phyloP scores from a whole-genome alignment of 2,113 vertebrate species.

The Rhabdornis inornatus region DNA sequence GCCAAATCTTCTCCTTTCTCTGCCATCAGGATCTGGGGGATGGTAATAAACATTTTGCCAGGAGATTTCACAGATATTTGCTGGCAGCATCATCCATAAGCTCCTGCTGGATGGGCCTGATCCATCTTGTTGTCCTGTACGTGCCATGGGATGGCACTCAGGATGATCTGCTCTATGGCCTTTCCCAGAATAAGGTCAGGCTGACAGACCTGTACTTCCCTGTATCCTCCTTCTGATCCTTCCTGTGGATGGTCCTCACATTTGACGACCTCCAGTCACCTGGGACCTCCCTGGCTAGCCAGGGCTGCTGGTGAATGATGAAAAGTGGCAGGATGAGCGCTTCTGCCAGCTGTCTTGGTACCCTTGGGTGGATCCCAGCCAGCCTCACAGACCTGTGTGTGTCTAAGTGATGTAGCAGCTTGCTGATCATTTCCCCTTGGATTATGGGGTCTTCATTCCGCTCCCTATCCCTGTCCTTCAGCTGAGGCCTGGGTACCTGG shows the following conservation, averaged over 20 bases:
- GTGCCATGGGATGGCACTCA: not conserved
- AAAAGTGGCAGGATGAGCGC: not conserved
- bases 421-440: not conserved
- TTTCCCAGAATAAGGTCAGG: not conserved
- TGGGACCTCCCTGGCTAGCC: not conserved
- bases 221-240: rapidly evolving
- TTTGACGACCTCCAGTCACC: not conserved
- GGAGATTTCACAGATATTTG: not conserved
- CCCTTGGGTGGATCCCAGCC: not conserved
- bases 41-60: not conserved
- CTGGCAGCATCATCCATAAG: not conserved
- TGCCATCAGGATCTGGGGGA: not conserved
- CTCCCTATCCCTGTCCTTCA: not conserved
- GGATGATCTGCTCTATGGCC: not conserved
- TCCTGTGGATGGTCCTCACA: not conserved
- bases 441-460: not conserved
- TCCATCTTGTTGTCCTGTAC: not conserved
- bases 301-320: not conserved
- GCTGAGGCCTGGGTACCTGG: not conserved
- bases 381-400: no score
- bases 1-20: not conserved
- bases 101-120: not conserved
- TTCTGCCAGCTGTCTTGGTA: not conserved
- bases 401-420: not conserved
- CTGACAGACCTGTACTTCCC: not conserved